Base-by-base conservation (phyloP, 2,113 vertebrate genomes). In the Oncorhynchus nerka region DNA sequence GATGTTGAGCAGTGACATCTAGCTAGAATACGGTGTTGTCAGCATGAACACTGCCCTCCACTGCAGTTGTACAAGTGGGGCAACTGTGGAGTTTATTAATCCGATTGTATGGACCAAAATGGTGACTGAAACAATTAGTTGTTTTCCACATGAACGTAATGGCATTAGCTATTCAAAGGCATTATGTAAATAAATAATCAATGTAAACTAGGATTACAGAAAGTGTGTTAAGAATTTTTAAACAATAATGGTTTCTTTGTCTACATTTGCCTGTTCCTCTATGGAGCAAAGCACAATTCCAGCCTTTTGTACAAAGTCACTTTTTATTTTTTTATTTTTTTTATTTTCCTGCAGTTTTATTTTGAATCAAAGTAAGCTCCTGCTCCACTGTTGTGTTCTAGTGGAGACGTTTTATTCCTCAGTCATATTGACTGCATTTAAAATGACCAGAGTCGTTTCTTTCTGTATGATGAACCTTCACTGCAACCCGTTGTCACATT, bases 401-500 rank as follows among this genome's bases (percentile, higher is more conserved):
- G 83, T 87, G 87, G 84, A 89, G 85, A 75, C 64, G 82, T 26
- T 24, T 28, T 11, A 13, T 80, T 76, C 45, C 78, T 89, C 75
- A 90, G 94, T 94, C 93, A 94, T 83, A 93, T 94, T 94, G 94
- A 94, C 94, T 94, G 75, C 19, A 66, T 73, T 79, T 78, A 75
- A 85, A 32, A 19, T 55, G 51, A 24, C n/a, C 7, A 22, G 55
- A 57, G 59, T 62, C 59, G 24, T 62, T 5, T 22, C 61, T 75
- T 83, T 84, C 74, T 89, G 85, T 90, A 75, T 84, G 78, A 62
- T 62, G n/a, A 82, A 73, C 69, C 73, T 70, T 73, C 45, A 71
- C 77, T 81, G 78, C 85, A 75, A 62, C 39, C 62, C 66, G 68
- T 87, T 73, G 79, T 88, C 45, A 75, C 69, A 32, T 80, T 69